Base-by-base conservation (phyloP, 2,888 invertebrate species). In the Epinotia bilunana region DNA sequence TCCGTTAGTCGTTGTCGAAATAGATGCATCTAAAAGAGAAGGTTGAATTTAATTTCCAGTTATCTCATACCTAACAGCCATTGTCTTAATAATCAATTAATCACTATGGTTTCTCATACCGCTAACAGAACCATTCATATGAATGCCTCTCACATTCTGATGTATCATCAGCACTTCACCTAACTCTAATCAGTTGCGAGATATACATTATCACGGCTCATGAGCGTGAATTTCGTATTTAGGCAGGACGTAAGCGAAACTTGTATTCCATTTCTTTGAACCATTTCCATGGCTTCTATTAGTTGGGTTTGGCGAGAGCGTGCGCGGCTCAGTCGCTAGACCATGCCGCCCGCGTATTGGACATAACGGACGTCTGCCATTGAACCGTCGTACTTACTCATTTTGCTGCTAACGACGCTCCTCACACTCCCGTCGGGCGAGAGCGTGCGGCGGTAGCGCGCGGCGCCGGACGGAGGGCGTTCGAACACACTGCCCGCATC, bases 371-470 rank as follows among this genome's bases (percentile, higher is more conserved):
- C 7, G n/a, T 7, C 16, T 16, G 53, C 53, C n/a, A 53, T 7
- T n/a, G 6, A 53, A n/a, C 18, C 58, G n/a, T 33, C 46, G 6
- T 53, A 58, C 93, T 84, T 79, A 94, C 94, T 94, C 94, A 94
- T 94, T 85, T 93, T 94, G 85, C 94, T 94, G 90, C 94, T 94
- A 87, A 94, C 90, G 76, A 91, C 85, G 84, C 94, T 94, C 77
- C 93, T 91, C 78, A 94, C 86, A 84, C 94, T 94, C 79, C 94
- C 94, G 79, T 93, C 94, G 70, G 94, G 94, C 73, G 94, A 94
- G 63, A 90, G 86, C 73, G 93, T 87, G 73, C 94, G 91, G 78
- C 91, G 86, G 73, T 88, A 87, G 68, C 93, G 86, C 61, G 90
- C 91, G 81, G 90, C 90, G 78, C 95, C 91, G 16, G 94, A 92